Percentiles rank a stretch among this genome's conserved stretches.
Evolutionary conservation across 2,797 vertebrate species (phyloP).

Genomic region (Coregonus sp.): DNA sequence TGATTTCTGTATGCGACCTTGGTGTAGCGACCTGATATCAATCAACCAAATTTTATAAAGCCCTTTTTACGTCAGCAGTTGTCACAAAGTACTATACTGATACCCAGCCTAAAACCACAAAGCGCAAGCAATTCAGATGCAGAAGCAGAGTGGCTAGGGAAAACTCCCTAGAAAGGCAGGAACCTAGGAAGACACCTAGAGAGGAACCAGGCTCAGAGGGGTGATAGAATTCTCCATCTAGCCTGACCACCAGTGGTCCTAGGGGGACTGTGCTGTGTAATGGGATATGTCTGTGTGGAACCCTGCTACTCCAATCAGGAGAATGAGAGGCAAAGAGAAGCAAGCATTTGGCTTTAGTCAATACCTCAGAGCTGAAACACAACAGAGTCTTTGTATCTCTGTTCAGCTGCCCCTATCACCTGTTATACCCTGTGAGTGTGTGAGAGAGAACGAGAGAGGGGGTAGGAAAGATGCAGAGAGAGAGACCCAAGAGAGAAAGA

Average conservation of each 20-base stretch:
- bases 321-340: constrained; percentile 7
- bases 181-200: too few relatives aligned
- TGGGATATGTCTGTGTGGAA: not conserved
- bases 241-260: not conserved
- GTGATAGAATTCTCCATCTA: not conserved
- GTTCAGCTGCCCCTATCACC: constrained; percentile 37
- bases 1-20: constrained; percentile 4
- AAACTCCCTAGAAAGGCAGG: too few relatives aligned
- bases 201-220: too few relatives aligned
- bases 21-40: constrained; percentile 9
- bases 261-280: not conserved
- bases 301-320: not conserved
- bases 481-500: too few relatives aligned
- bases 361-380: constrained; percentile 22
- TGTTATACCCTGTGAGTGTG: constrained; percentile 15
- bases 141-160: too few relatives aligned
- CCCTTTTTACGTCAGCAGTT: too few relatives aligned
- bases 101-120: too few relatives aligned
- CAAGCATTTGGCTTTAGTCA: constrained; percentile 15
- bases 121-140: too few relatives aligned
- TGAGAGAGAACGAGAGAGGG: not conserved
- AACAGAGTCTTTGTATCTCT: constrained; percentile 37
- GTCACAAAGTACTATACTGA: too few relatives aligned
- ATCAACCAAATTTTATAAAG: too few relatives aligned
- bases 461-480: not conserved